phyloP scores from a whole-genome alignment of 2,113 vertebrate genomes.

The Phrynosoma blainvillii region DNA sequence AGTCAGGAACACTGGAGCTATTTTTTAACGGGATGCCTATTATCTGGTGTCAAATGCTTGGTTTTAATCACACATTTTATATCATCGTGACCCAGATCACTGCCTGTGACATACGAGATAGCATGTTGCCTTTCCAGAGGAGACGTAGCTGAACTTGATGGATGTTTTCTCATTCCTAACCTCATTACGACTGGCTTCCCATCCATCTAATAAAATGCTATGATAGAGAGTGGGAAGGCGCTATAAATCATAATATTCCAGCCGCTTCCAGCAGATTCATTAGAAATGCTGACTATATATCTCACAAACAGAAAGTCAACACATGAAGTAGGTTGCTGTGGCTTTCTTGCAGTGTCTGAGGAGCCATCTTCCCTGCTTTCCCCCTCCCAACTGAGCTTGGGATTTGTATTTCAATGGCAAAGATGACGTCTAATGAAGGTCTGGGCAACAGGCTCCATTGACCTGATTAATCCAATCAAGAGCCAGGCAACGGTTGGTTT shows the following conservation, averaged over 20 bases:
- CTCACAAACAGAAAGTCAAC: constrained; percentile 78
- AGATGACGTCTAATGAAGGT: constrained; percentile 62
- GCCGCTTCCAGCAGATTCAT: constrained; percentile 82
- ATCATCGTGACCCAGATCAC: constrained; percentile 83
- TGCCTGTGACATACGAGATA: constrained; percentile 81
- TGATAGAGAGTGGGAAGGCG: constrained; percentile 82
- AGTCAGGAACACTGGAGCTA: constrained; percentile 74
- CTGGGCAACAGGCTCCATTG: constrained; percentile 37
- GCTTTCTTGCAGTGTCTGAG: constrained; percentile 44
- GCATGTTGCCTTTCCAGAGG: constrained; percentile 82
- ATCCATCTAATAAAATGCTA: constrained; percentile 90
- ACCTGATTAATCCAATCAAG: constrained; percentile 58
- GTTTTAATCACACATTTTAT: constrained; percentile 87
- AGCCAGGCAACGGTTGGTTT: constrained; percentile 41
- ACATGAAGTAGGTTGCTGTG: constrained; percentile 70
- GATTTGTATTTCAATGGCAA: constrained; percentile 67
- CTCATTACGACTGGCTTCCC: constrained; percentile 88
- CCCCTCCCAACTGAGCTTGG: constrained; percentile 30
- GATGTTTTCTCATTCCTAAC: constrained; percentile 88
- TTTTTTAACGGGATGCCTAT: constrained; percentile 84
- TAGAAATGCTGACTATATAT: constrained; percentile 85
- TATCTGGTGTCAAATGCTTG: constrained; percentile 82
- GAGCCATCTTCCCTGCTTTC: constrained; percentile 29
- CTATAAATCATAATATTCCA: constrained; percentile 88
- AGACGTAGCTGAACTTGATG: constrained; percentile 84